phyloP scores from a whole-genome alignment of 2,888 invertebrate genomes.

The Yponomeuta cagnagella region DNA sequence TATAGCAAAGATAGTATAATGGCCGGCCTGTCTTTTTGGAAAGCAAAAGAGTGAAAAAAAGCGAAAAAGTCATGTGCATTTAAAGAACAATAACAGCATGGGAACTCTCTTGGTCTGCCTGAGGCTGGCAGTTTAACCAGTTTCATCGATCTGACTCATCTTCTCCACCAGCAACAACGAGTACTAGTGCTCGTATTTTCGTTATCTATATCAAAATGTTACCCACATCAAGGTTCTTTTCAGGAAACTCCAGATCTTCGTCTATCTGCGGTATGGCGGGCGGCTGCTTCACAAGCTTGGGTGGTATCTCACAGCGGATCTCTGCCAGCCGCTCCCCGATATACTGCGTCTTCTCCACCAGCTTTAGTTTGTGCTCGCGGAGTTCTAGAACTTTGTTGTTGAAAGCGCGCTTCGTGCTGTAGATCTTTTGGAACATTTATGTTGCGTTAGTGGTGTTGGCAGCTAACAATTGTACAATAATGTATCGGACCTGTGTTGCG shows the following conservation, averaged over 20 bases:
- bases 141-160: too few species aligned
- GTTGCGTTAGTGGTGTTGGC: too few species aligned
- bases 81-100: too few species aligned
- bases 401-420: constrained; percentile 55
- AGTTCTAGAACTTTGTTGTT: constrained; percentile 56
- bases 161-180: too few species aligned
- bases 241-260: constrained; percentile 74
- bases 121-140: too few species aligned
- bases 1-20: too few species aligned
- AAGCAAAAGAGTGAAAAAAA: too few species aligned
- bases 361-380: constrained; percentile 49
- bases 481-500: too few species aligned
- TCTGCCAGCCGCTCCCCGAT: constrained; percentile 61
- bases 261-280: constrained; percentile 67
- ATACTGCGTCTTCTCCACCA: constrained; percentile 45
- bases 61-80: too few species aligned
- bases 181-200: not conserved
- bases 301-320: constrained; percentile 78
- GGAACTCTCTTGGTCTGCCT: too few species aligned
- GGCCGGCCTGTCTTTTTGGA: too few species aligned
- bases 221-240: constrained; percentile 61
- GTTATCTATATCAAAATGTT: not conserved
- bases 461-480: too few species aligned
- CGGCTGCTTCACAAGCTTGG: constrained; percentile 50
- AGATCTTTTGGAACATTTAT: constrained; percentile 40